Conservation (phyloP, 2,797 vertebrate genomes). For the Crenichthys baileyi region DNA sequence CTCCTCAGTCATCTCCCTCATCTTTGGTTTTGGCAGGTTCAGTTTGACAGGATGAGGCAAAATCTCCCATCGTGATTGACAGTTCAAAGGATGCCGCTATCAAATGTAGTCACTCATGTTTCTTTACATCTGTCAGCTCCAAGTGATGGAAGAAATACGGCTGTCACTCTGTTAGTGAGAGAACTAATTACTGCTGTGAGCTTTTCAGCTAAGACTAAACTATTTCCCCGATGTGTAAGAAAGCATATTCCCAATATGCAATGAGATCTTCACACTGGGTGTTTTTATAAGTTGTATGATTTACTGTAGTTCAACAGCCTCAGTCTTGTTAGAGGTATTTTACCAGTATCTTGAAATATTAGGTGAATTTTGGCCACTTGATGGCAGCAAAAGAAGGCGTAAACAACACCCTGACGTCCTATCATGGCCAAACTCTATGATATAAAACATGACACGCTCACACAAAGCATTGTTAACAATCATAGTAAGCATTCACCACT, state of each 20-base stretch:
- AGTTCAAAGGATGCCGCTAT: slow-evolving; percentile 73
- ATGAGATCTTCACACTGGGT: background rate
- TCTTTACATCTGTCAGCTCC: slow-evolving; percentile 31
- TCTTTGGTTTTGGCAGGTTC: slow-evolving; percentile 87
- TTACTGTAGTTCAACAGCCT: background rate
- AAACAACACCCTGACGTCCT: background rate
- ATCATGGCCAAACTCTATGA: background rate
- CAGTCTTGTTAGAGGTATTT: background rate
- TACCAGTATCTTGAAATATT: background rate
- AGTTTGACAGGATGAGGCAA: slow-evolving; percentile 84
- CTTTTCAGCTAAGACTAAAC: slow-evolving; percentile 9
- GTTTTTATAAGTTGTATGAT: slow-evolving; percentile 7
- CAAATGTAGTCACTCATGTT: slow-evolving; percentile 47
- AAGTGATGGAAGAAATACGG: slow-evolving; percentile 29
- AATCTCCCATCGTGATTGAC: slow-evolving; percentile 70
- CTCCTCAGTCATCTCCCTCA: slow-evolving; percentile 42
- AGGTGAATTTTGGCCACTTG: background rate
- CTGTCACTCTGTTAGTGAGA: slow-evolving; percentile 23
- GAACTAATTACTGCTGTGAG: slow-evolving; percentile 26
- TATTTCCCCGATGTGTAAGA: background rate
- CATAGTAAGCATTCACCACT: background rate
- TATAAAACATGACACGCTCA: background rate
- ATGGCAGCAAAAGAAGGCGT: slow-evolving; percentile 12
- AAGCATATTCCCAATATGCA: background rate
- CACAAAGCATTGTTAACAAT: background rate